These are phyloP conservation scores for Alcedo quadribrachys DNA, from an alignment of 2,797 vertebrate species.

Conservation along the genomic window DNA sequence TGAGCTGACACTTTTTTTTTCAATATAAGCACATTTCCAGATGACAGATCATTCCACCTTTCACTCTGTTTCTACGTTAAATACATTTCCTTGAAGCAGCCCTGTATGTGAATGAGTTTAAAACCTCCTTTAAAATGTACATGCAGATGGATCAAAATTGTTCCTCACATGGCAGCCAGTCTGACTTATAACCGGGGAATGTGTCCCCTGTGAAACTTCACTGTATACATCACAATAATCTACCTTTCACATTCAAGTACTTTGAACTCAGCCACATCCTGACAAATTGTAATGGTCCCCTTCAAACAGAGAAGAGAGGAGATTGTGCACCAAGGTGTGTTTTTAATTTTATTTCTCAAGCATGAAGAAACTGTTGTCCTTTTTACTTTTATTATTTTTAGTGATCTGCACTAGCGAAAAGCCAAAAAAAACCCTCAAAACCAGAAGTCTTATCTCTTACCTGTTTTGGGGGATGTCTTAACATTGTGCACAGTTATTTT, in stretches of 20 bases:
- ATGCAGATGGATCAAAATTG: conserved; percentile 4
- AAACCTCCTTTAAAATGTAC: conserved; percentile 6
- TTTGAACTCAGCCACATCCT: not conserved
- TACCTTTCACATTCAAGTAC: not conserved
- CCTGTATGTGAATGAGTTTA: not conserved
- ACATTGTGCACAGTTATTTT: not conserved
- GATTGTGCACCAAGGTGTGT: not conserved
- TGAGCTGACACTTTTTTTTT: not conserved
- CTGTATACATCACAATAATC: conserved; percentile 11
- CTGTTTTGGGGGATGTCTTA: not conserved
- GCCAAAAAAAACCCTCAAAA: rapidly evolving
- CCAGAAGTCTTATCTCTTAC: not conserved
- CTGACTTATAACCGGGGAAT: conserved; percentile 11
- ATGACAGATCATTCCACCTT: conserved; percentile 10
- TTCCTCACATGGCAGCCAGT: not conserved
- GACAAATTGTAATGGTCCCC: not conserved
- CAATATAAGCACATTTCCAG: not conserved
- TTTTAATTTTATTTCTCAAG: not conserved
- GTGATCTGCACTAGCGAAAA: not conserved
- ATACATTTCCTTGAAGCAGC: conserved; percentile 4
- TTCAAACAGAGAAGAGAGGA: not conserved
- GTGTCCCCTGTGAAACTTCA: conserved; percentile 4
- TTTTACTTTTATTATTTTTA: not conserved
- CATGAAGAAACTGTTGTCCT: not conserved
- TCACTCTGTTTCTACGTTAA: not conserved